Conservation (phyloP, 2,113 vertebrate species). For the Plectropomus leopardus region DNA sequence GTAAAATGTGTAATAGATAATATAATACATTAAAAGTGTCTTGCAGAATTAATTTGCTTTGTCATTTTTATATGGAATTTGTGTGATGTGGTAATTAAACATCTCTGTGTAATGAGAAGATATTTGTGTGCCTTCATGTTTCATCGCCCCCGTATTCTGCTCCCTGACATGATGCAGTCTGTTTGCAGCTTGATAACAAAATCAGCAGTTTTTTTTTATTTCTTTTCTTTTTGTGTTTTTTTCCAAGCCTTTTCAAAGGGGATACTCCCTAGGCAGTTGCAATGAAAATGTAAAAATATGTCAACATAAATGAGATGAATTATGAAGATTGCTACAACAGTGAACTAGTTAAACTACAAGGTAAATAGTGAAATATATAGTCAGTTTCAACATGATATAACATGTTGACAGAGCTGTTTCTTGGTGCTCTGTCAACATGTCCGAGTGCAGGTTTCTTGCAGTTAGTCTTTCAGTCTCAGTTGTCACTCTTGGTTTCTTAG, state of each 20-base stretch:
- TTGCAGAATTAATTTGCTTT: not conserved
- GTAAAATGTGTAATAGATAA: not conserved
- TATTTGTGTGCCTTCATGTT: conserved; percentile 18
- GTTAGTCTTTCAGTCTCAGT: conserved; percentile 42
- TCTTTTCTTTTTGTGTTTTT: not conserved
- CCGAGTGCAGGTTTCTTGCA: conserved; percentile 10
- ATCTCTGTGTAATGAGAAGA: not conserved
- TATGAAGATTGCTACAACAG: not conserved
- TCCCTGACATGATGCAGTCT: conserved; percentile 4
- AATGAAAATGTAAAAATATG: not conserved
- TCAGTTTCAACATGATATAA: not conserved
- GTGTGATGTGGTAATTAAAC: conserved; percentile 32
- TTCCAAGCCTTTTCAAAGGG: not conserved
- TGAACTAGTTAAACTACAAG: not conserved
- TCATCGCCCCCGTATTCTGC: not conserved
- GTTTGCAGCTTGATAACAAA: not conserved
- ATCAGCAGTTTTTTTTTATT: not conserved
- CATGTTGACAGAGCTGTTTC: not conserved
- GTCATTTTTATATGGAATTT: not conserved
- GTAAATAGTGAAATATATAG: not conserved
- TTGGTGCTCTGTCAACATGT: too few species aligned
- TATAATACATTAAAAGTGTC: not conserved
- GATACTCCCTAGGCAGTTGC: not conserved
- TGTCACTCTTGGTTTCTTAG: conserved; percentile 72
- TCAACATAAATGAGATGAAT: not conserved